phyloP scores from a whole-genome alignment of 1,140 invertebrate species.

The Harlomillsia oculata region DNA sequence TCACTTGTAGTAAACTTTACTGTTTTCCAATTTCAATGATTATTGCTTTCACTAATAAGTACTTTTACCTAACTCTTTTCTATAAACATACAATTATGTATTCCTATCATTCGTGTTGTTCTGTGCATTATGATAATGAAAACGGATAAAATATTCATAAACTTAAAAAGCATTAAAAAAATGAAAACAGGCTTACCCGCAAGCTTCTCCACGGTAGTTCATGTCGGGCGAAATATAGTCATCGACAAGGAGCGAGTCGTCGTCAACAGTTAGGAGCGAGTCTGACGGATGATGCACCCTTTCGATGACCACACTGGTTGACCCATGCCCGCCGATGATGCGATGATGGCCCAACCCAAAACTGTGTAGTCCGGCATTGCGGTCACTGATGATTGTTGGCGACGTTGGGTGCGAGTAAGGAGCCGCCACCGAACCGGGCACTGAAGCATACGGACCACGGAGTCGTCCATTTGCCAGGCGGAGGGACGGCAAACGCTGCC shows the following conservation, averaged over 20 bases:
- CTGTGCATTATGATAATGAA: too few relatives aligned
- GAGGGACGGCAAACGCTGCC: conserved; percentile 27
- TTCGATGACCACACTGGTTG: conserved; percentile 28
- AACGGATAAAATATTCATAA: too few relatives aligned
- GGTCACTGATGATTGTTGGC: conserved; percentile 27
- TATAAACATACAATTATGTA: too few relatives aligned
- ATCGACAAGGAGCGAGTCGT: conserved; percentile 32
- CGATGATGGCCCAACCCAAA: conserved; percentile 27
- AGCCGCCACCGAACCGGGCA: conserved; percentile 29
- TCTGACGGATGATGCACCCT: conserved; percentile 23
- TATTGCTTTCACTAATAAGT: too few relatives aligned
- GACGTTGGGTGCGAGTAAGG: conserved; percentile 32
- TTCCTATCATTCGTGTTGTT: too few relatives aligned
- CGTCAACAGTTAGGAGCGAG: conserved; percentile 33
- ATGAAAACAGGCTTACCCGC: conserved; percentile 20
- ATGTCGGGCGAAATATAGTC: conserved; percentile 34
- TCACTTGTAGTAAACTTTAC: too few relatives aligned
- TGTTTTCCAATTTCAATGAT: too few relatives aligned
- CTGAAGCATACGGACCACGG: conserved; percentile 29
- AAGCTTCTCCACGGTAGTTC: conserved; percentile 30
- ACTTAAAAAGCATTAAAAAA: too few relatives aligned
- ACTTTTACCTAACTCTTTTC: too few relatives aligned
- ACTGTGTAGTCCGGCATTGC: conserved; percentile 23
- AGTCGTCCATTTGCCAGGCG: conserved; percentile 33
- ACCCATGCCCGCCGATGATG: conserved; percentile 9